These are phyloP conservation scores for Xiphophorus maculatus DNA, from an alignment of 2,113 vertebrate genomes.

Conservation along the genomic window DNA sequence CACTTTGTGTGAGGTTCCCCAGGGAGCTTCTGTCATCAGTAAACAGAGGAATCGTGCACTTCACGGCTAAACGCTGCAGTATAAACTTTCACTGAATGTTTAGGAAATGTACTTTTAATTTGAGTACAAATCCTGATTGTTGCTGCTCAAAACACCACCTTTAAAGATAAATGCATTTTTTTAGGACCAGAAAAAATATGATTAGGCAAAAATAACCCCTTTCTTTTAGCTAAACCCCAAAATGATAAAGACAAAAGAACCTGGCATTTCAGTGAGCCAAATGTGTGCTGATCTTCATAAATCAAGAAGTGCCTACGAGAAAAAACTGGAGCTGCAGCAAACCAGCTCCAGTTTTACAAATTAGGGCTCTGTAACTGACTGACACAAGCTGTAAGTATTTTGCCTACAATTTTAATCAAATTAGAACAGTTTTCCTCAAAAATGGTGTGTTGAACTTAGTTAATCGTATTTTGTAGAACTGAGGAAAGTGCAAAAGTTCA, in stretches of 20 bases:
- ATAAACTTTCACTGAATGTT: too few relatives aligned
- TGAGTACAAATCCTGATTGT: neutral
- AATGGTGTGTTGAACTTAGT: too few relatives aligned
- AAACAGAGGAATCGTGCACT: slow-evolving; percentile 21
- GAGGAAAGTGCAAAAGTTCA: too few relatives aligned
- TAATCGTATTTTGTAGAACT: too few relatives aligned
- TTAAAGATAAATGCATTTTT: too few relatives aligned
- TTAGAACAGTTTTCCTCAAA: too few relatives aligned
- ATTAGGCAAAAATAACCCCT: too few relatives aligned
- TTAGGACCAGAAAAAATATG: too few relatives aligned
- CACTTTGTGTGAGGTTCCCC: slow-evolving; percentile 1
- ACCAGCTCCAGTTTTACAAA: too few relatives aligned
- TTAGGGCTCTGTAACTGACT: neutral
- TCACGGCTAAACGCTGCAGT: neutral
- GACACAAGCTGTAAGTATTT: neutral
- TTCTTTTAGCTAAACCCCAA: too few relatives aligned
- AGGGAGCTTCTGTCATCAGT: neutral
- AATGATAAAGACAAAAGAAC: neutral
- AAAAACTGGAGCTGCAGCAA: too few relatives aligned
- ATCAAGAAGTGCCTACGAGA: neutral
- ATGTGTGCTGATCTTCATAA: neutral
- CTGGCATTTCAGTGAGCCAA: neutral
- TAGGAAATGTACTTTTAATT: too few relatives aligned
- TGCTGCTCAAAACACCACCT: neutral
- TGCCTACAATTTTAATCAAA: neutral